Evolutionary conservation across 2,797 vertebrate genomes (phyloP), one percentile per base, ranked within the genome.

Genomic region (Crax fasciolata): DNA sequence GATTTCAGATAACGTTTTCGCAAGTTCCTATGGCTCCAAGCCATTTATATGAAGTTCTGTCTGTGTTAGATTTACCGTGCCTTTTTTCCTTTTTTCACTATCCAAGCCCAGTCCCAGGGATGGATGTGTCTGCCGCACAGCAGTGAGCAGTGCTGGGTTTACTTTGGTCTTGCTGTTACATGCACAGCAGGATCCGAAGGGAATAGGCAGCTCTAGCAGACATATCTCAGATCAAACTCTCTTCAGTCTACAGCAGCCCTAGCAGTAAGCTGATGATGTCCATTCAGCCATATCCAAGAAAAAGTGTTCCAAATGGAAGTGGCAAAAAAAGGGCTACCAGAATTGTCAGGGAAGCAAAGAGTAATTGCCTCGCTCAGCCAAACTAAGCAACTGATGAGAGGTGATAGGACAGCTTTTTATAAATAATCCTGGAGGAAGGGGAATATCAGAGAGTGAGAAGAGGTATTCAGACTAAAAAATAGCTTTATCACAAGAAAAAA

Each of bases 401-500:
- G 27, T 27, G 23, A 58, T 46, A 62, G 35, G 59, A 73, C 35
- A 83, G 46, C 7, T 58, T 96, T 89, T 88, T 66, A 86, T 44
- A 86, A 86, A 81, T 75, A 91, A 43, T 38, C 76, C 87, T 66
- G 4, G 7, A 90, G 85, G 62, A 93, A 90, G 70, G 62, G 87
- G 66, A 94, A 93, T 72, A 91, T 55, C 80, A 84, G 28, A 24
- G 54, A 86, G 8, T n/a, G 20, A 93, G 79, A 93, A 57, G 39
- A 85, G 11, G 27, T 89, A 49, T 80, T 85, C 27, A 75, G 39
- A 67, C 25, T 74, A 28, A 6, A 87, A 92, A 46, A 72, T 24
- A 84, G 38, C 13, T 54, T 92, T 91, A 76, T 79, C 79, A 90
- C 46, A 81, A 66, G 61, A 85, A 68, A 39, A 90, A 94, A 91